A percentile compares a stretch with the other conserved stretches of the same genome.
Evolutionary conservation across 2,888 invertebrate genomes (phyloP).

Genomic region (Junonia oenone): DNA sequence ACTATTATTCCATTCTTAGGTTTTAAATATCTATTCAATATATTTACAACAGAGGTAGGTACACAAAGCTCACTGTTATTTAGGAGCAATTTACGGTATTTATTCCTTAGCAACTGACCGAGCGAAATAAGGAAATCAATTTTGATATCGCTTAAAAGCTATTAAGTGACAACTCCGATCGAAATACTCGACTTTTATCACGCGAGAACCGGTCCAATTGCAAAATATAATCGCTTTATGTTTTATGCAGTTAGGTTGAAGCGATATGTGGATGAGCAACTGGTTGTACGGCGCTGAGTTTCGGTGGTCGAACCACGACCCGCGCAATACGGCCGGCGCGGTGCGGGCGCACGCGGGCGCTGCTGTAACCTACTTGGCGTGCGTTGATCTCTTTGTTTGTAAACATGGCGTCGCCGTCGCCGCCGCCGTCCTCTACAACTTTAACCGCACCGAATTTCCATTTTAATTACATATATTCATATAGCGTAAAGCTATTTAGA

Average conservation of each 20-base stretch:
- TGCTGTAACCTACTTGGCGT: constrained; percentile 74
- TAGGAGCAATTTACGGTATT: not conserved
- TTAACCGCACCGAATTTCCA: constrained; percentile 30
- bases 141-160: not conserved
- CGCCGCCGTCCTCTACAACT: constrained; percentile 34
- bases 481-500: not conserved
- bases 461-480: constrained; percentile 23
- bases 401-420: constrained; percentile 67
- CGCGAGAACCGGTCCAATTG: constrained; percentile 13
- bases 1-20: not conserved
- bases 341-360: constrained; percentile 41
- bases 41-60: not conserved
- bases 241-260: constrained; percentile 8
- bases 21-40: not conserved
- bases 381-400: constrained; percentile 79
- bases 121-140: not conserved
- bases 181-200: not conserved
- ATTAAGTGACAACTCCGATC: not conserved
- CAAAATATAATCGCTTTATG: constrained; percentile 7
- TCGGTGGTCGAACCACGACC: constrained; percentile 56
- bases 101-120: not conserved
- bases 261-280: constrained; percentile 21
- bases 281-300: constrained; percentile 19
- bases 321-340: constrained; percentile 62
- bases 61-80: not conserved